These are phyloP conservation scores for Cranoglanis bouderius DNA, from an alignment of 2,113 vertebrate genomes.

Conservation along the genomic window DNA sequence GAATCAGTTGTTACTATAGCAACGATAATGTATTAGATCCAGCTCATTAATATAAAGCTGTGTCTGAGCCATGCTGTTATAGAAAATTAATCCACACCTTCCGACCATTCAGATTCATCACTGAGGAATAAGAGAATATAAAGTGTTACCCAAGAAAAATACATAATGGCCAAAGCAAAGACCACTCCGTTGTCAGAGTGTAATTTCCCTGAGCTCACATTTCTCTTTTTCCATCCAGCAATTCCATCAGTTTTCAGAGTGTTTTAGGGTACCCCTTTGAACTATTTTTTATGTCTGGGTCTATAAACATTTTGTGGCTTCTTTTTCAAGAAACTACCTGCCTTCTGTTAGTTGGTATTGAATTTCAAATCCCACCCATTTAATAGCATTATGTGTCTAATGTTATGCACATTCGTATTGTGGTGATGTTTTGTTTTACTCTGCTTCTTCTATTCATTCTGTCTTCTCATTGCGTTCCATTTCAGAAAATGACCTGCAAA, in stretches of 20 bases:
- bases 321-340: background rate
- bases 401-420: background rate
- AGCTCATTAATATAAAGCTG: background rate
- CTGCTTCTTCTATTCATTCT: background rate
- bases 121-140: background rate
- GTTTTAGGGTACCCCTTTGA: background rate
- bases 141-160: background rate
- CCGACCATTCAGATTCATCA: background rate
- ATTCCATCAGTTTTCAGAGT: background rate
- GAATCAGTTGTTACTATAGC: background rate
- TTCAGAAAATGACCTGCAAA: constrained; percentile 74
- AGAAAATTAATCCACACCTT: background rate
- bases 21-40: too few species aligned
- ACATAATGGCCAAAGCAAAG: background rate
- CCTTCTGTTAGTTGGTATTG: background rate
- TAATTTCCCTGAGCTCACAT: constrained; percentile 11
- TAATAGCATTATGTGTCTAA: background rate
- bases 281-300: background rate
- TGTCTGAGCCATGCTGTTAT: background rate
- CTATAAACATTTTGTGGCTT: constrained; percentile 7
- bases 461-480: constrained; percentile 28
- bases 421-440: background rate
- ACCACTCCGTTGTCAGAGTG: background rate
- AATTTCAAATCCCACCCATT: background rate
- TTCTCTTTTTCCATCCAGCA: background rate